Base-by-base conservation (phyloP, 1,140 invertebrate species). In the Drosophila nikananu region DNA sequence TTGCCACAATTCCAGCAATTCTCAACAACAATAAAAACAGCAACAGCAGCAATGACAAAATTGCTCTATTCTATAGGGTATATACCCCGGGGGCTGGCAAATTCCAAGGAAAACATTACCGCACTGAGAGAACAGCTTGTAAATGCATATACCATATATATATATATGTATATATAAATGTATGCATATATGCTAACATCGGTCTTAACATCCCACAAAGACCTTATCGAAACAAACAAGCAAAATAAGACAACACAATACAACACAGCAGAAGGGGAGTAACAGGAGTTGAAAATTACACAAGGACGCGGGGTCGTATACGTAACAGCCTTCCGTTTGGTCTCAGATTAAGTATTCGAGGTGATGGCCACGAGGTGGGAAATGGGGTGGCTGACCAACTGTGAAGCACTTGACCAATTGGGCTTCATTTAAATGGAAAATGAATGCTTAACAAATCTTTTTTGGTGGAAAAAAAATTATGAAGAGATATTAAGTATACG, bases 201-300 rank as follows among this genome's bases (percentile, higher is more conserved):
- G 67, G 44, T 54, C 39, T 39, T 54, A 46, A 71, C 39, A 74
- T 17, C 32, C 65, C 54, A 58, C 54, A 73, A 73, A 73, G 55
- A 68, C 65, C 64, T 73, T 73, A 71, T 71, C 54, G 66, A 76
- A 63, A 75, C 62, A 75, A 77, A 77, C 60, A 77, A 58, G 63
- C 39, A 42, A 55, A 68, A 57, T 41, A 58, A 61, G 19, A 77
- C 41, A 51, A 48, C 21, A 55, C 32, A 46, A 2, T 4, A 27
- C 13, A 30, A 2, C 46, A 23, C 21, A 25, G 52, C 32, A 55
- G 41, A 30, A 17, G 35, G 42, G 23, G 6, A 49, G 23, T 21
- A 27, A 55, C 30, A 42, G 27, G 64, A 25, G 51, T 25, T 52
- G 27, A 37, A 41, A 70, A 46, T 54, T 67, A 59, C 37, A 49